These are phyloP conservation scores for Seriola rivoliana DNA, from an alignment of 2,113 vertebrate species.

Conservation along the genomic window DNA sequence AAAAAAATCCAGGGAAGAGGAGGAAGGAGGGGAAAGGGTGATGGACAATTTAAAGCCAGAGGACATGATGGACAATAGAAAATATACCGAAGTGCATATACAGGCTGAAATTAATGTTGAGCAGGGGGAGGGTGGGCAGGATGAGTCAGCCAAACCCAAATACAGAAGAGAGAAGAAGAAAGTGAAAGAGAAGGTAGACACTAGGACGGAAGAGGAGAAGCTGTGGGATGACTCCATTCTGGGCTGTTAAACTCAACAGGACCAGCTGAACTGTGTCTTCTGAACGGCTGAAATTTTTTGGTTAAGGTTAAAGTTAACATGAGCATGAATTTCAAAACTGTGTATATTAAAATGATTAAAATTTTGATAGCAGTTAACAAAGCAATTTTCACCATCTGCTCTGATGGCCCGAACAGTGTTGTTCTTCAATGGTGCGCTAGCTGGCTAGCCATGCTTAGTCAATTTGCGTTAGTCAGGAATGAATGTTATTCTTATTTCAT, in stretches of 20 bases:
- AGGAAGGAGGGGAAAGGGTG: slow-evolving; percentile 6
- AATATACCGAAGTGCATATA: slow-evolving; percentile 55
- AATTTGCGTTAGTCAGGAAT: slow-evolving; percentile 10
- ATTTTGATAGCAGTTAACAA: slow-evolving; percentile 1
- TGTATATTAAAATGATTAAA: not conserved
- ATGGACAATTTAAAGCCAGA: slow-evolving; percentile 24
- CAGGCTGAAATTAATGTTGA: slow-evolving; percentile 44
- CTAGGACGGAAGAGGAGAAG: slow-evolving; percentile 89
- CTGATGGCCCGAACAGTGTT: slow-evolving; percentile 19
- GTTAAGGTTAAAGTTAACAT: not conserved
- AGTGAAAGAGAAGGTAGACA: slow-evolving; percentile 75
- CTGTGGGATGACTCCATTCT: slow-evolving; percentile 91
- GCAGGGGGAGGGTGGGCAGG: slow-evolving; percentile 71
- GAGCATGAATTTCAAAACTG: not conserved
- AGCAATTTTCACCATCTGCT: slow-evolving; percentile 19
- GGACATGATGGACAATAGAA: slow-evolving; percentile 34
- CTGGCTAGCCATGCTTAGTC: slow-evolving; percentile 53
- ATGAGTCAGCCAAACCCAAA: slow-evolving; percentile 77
- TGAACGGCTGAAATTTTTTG: slow-evolving; percentile 5
- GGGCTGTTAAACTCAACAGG: slow-evolving; percentile 76
- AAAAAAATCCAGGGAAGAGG: slow-evolving; percentile 14
- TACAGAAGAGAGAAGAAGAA: slow-evolving; percentile 85
- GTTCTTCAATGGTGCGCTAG: slow-evolving; percentile 41
- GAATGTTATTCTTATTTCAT: not conserved
- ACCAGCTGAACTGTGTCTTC: not conserved